phyloP scores from a whole-genome alignment of 1,140 invertebrate genomes.

The Aphelinus certus region DNA sequence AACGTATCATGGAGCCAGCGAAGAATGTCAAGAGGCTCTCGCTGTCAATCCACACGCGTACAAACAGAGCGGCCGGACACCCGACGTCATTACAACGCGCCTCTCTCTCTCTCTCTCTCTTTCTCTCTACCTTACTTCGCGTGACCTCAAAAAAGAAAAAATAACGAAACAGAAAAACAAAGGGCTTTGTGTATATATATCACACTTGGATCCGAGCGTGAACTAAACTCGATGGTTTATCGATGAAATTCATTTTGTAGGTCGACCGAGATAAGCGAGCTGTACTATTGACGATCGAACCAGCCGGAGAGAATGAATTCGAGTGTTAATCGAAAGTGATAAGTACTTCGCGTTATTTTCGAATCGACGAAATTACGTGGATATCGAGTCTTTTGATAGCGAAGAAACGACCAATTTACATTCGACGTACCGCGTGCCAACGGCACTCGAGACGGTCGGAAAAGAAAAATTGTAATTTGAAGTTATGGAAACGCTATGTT shows the following conservation, averaged over 20 bases:
- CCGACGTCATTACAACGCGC: not conserved
- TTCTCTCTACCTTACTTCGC: not conserved
- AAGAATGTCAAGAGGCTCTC: slow-evolving; percentile 28
- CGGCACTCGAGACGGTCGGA: no score
- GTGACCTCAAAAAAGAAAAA: slow-evolving; percentile 18
- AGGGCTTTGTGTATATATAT: no score
- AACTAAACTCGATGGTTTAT: not conserved
- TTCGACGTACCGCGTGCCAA: no score
- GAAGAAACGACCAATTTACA: no score
- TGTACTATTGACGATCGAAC: not conserved
- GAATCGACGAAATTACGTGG: no score
- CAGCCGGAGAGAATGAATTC: no score
- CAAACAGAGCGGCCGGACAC: not conserved
- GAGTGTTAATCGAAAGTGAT: no score
- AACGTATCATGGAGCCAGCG: not conserved
- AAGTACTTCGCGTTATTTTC: no score
- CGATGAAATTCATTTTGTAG: not conserved
- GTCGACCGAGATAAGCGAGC: not conserved
- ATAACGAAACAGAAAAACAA: not conserved
- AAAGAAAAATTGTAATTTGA: no score
- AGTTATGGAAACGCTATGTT: no score
- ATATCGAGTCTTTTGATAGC: no score
- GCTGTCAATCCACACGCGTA: not conserved
- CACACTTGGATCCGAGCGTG: no score
- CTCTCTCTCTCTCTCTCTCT: not conserved